phyloP scores from a whole-genome alignment of 2,113 vertebrate species.

The Tyto alba region DNA sequence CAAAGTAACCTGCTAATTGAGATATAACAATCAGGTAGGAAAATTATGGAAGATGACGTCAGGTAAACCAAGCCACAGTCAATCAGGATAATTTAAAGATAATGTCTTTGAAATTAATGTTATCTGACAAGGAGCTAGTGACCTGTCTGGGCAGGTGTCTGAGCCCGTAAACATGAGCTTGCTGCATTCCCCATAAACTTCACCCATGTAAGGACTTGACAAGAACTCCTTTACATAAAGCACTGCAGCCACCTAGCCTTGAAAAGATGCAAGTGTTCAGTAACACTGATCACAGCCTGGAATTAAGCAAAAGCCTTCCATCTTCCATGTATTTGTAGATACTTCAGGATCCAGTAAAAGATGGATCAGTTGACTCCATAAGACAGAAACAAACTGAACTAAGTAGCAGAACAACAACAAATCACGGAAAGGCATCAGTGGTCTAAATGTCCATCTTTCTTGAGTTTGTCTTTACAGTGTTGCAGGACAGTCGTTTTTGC shows the following conservation, averaged over 20 bases:
- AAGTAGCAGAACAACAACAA: not conserved
- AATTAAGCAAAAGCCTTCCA: not conserved
- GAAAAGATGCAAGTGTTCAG: conserved; percentile 47
- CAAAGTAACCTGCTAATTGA: not conserved
- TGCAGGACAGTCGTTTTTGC: not conserved
- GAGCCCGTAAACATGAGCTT: not conserved
- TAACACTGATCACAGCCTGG: not conserved
- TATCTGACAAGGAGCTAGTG: not conserved
- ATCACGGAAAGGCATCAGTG: not conserved
- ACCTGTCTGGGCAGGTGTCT: not conserved
- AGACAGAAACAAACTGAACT: not conserved
- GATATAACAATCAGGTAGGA: not conserved
- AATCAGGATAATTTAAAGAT: not conserved
- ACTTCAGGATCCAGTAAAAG: not conserved
- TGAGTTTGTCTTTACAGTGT: not conserved
- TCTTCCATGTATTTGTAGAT: not conserved
- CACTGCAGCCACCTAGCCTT: conserved; percentile 61
- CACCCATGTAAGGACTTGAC: not conserved
- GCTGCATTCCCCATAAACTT: not conserved
- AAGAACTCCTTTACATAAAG: conserved; percentile 30
- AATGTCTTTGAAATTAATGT: not conserved
- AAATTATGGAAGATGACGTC: not conserved
- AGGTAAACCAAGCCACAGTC: not conserved
- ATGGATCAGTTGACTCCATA: not conserved
- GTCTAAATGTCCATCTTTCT: not conserved